Base-by-base conservation (phyloP, 2,888 invertebrate genomes). In the Pherbina coryleti region DNA sequence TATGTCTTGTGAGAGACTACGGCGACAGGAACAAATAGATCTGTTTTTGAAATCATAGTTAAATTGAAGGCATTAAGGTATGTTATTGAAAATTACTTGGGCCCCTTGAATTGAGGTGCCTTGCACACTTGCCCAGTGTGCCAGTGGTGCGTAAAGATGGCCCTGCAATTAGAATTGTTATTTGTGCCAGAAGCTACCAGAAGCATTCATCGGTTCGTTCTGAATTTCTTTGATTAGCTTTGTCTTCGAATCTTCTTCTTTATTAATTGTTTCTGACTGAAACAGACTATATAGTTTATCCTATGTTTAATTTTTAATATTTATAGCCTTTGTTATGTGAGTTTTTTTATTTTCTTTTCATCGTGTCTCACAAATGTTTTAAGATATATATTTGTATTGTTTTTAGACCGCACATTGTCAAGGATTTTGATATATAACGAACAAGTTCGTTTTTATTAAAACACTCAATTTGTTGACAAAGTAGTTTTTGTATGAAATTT, bases 361-460 rank as follows among this genome's bases (percentile, higher is more conserved):
- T 14, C 34, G 57, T 77, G 73, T 74, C 73, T 77, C 44, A 70
- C 67, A 72, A 70, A 78, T 78, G 75, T 74, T 78, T 77, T 25
- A 44, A 17, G 2, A 62, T 3, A 64, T 60, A 53, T 75, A 60
- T 69, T 5, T 34, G 17, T 60, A 55, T 74, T 62, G 57, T 60
- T 22, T 22, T 17, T 67, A 28, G 34, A 34, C 37, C 72, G 55
- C 17, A 71, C 79, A 76, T 80, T 81, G 82, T 79, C 81, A 82
- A 79, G 82, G 79, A 81, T 83, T 82, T 76, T 79, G 76, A 82
- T 75, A 82, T 81, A 83, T 84, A 82, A 82, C 82, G 84, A 79
- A 84, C 83, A 83, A 79, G 83, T 55, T 78, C 64, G 67, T 70
- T 19, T 55, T 55, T 55, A 55, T 55, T 55, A 2, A 19, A 19